These are phyloP conservation scores for Sylvicola cinctus DNA, from an alignment of 2,888 invertebrate genomes.

Conservation along the genomic window DNA sequence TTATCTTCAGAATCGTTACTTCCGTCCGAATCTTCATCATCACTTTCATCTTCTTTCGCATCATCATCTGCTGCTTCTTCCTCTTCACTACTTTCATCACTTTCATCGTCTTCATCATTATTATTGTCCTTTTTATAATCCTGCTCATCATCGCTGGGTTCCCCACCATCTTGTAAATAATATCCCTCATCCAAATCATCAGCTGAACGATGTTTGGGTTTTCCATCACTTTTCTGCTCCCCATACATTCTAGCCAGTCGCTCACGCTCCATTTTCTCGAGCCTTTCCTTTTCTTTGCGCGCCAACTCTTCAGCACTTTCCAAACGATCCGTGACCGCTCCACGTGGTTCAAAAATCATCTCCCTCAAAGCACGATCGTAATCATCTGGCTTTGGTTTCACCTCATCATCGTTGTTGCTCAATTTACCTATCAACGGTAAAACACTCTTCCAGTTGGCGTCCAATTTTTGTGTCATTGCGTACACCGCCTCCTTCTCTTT, in stretches of 20 bases:
- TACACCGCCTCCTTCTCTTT: constrained; percentile 62
- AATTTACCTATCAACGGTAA: constrained; percentile 45
- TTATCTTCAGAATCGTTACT: constrained; percentile 12
- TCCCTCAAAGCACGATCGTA: constrained; percentile 67
- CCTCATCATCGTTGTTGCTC: constrained; percentile 27
- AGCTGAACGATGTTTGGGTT: constrained; percentile 46
- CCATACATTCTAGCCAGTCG: constrained; percentile 61
- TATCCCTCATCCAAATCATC: constrained; percentile 79
- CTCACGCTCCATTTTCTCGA: constrained; percentile 61
- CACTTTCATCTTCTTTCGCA: constrained; percentile 12
- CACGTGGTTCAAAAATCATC: constrained; percentile 63
- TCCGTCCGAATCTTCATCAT: constrained; percentile 23
- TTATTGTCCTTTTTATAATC: constrained; percentile 7
- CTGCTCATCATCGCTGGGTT: constrained; percentile 13
- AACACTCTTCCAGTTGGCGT: constrained; percentile 60
- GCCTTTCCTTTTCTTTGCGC: constrained; percentile 52
- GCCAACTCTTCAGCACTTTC: constrained; percentile 68
- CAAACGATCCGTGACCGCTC: constrained; percentile 54
- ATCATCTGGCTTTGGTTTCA: constrained; percentile 32
- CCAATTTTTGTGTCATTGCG: constrained; percentile 62
- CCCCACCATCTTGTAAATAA: constrained; percentile 15
- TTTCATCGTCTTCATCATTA: constrained; percentile 10
- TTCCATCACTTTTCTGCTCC: constrained; percentile 20
- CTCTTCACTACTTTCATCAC: constrained; percentile 14
- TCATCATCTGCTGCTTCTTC: constrained; percentile 12